phyloP scores from a whole-genome alignment of 2,888 invertebrate genomes.

The Mystacides longicornis region DNA sequence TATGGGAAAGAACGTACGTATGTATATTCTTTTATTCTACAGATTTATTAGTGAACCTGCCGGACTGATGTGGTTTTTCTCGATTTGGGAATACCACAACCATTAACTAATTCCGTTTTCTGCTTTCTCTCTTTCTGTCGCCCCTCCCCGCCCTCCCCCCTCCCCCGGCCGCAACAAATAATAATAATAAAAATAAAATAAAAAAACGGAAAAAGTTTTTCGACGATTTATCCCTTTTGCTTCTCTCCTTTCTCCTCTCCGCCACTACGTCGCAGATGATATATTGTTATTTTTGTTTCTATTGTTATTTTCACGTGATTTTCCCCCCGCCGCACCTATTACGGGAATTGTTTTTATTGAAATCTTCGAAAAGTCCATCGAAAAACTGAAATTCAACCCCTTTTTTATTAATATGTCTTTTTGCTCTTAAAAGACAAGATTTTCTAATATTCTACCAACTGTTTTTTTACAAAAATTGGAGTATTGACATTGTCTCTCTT shows the following conservation, averaged over 20 bases:
- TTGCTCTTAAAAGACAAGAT: too few relatives aligned
- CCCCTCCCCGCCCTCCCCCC: conserved; percentile 1
- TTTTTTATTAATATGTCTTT: too few relatives aligned
- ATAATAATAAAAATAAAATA: conserved; percentile 4
- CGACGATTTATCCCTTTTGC: neutral
- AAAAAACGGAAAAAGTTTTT: neutral
- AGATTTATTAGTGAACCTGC: conserved; percentile 20
- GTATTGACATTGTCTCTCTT: too few relatives aligned
- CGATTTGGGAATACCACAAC: conserved; percentile 22
- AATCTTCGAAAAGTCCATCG: too few relatives aligned
- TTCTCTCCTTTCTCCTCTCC: neutral
- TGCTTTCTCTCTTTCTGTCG: neutral
- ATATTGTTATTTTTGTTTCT: neutral
- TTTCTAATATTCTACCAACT: too few relatives aligned
- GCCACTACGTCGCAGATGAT: neutral
- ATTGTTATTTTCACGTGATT: too few relatives aligned
- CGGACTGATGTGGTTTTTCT: conserved; percentile 16
- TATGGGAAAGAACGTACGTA: neutral
- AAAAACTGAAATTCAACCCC: too few relatives aligned
- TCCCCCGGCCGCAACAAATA: neutral
- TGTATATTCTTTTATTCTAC: conserved; percentile 9
- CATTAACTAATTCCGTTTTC: conserved; percentile 19
- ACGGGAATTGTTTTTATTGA: too few relatives aligned
- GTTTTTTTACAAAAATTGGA: too few relatives aligned
- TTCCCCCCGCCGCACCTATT: too few relatives aligned